These are phyloP conservation scores for Antedon mediterranea DNA, from an alignment of 53 echinoderm and acorn worm species.

Conservation along the genomic window DNA sequence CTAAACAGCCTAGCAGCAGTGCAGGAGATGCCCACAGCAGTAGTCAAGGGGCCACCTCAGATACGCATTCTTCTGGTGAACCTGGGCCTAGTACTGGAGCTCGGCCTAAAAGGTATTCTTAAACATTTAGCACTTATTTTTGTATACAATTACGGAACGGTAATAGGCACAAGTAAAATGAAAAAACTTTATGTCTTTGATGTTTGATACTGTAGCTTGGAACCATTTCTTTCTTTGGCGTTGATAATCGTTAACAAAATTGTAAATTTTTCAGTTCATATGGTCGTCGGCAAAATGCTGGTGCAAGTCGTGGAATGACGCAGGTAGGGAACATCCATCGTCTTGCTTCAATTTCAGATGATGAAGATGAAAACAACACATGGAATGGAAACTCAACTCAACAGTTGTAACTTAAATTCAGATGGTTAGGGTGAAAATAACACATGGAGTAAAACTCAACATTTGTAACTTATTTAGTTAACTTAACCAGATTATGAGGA, in stretches of 20 bases:
- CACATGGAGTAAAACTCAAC: too few species aligned
- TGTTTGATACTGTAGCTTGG: too few species aligned
- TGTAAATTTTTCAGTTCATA: conserved; percentile 79
- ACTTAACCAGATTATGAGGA: too few species aligned
- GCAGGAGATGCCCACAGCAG: neutral
- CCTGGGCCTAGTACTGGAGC: conserved; percentile 41
- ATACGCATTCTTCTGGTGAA: conserved; percentile 6
- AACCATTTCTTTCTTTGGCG: too few species aligned
- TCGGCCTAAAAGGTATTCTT: conserved; percentile 68
- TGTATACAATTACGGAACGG: too few species aligned
- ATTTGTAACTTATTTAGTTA: too few species aligned
- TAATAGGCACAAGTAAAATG: too few species aligned
- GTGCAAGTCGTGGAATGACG: conserved; percentile 19
- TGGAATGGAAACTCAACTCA: conserved; percentile 98
- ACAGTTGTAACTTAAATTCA: conserved; percentile 58
- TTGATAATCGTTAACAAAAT: too few species aligned
- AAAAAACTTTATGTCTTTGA: too few species aligned
- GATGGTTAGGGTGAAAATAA: conserved; percentile 84
- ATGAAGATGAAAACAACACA: conserved; percentile 91
- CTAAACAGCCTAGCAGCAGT: neutral
- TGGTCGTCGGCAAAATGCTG: conserved; percentile 34
- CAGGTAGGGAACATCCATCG: conserved; percentile 84
- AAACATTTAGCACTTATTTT: too few species aligned
- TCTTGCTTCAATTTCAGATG: conserved; percentile 31
- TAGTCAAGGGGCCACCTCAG: neutral